Conservation (phyloP, 2,113 vertebrate species). For the Salvelinus fontinalis region DNA sequence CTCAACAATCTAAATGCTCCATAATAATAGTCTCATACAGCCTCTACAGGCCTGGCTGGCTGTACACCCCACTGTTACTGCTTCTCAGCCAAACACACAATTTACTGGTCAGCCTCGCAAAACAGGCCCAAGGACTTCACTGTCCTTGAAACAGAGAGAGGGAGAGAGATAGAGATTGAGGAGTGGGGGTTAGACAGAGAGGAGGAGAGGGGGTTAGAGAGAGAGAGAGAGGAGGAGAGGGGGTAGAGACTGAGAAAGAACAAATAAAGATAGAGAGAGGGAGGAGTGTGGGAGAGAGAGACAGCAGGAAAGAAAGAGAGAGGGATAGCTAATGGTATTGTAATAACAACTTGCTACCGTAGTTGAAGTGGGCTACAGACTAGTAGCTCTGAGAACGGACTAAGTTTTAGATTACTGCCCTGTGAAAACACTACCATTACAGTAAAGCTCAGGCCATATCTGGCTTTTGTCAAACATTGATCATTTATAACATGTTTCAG, state of each 20-base stretch:
- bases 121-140: neutral
- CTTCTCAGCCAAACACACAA: slow-evolving; percentile 37
- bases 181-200: neutral
- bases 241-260: neutral
- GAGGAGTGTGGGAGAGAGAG: neutral
- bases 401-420: neutral
- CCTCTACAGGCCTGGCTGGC: no score
- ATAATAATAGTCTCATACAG: slow-evolving; percentile 49
- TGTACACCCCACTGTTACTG: neutral
- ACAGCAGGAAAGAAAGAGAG: neutral
- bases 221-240: neutral
- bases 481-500: neutral
- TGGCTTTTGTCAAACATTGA: neutral
- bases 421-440: neutral
- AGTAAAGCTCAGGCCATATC: neutral
- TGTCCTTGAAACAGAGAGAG: neutral
- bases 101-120: neutral
- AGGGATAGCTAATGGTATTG: neutral
- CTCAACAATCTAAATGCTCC: slow-evolving; percentile 46
- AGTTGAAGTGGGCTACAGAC: neutral
- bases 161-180: neutral
- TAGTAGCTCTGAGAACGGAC: neutral
- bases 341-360: neutral
- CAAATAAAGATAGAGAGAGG: neutral
- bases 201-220: neutral